Evolutionary conservation across 2,113 vertebrate species (phyloP).

Genomic region (Zapornia atra): DNA sequence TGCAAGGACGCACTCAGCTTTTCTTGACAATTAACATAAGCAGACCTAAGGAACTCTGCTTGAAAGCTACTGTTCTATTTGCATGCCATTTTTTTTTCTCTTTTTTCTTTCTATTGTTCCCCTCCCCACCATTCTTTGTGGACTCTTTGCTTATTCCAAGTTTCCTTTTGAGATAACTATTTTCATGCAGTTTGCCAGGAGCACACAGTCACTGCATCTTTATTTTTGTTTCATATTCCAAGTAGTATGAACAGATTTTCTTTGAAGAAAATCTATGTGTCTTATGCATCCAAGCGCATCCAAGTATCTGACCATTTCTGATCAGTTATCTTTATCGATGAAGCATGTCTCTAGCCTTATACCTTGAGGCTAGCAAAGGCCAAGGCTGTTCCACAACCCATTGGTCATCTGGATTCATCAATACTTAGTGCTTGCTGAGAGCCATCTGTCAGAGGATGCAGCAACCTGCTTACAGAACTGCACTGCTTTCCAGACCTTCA

Average conservation of each 20-base stretch:
- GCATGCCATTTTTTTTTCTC: not conserved
- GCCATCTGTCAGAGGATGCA: not conserved
- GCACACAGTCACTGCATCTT: not conserved
- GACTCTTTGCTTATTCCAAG: not conserved
- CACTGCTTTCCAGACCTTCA: not conserved
- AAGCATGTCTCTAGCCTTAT: not conserved
- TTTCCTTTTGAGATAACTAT: not conserved
- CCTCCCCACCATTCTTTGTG: not conserved
- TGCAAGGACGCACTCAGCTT: not conserved
- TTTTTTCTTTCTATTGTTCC: not conserved
- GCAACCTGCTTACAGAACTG: not conserved
- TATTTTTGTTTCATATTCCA: not conserved
- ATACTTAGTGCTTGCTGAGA: not conserved
- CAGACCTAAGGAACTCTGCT: not conserved
- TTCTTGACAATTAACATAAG: not conserved
- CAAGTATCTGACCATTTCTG: not conserved
- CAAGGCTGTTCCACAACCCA: not conserved
- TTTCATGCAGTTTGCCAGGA: not conserved
- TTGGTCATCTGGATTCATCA: not conserved
- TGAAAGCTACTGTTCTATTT: not conserved
- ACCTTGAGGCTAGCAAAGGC: not conserved
- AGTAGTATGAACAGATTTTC: not conserved
- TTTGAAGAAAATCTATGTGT: not conserved
- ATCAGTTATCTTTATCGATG: not conserved
- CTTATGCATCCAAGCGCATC: not conserved